Evolutionary conservation across 2,797 vertebrate genomes (phyloP).

Genomic region (Streptopelia turtur): DNA sequence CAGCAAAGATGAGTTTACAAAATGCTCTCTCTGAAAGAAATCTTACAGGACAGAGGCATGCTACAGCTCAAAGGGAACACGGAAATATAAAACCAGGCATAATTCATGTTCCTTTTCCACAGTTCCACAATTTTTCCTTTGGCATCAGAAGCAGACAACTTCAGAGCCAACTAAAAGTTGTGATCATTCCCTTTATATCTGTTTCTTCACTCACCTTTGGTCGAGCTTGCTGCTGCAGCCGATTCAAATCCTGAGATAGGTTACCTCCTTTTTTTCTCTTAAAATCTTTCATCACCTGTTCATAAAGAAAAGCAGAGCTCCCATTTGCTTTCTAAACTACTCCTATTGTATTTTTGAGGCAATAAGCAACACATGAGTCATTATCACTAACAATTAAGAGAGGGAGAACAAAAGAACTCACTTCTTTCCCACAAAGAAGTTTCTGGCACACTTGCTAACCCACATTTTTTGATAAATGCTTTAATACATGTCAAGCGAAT

Average conservation of each 20-base stretch:
- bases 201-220: neutral
- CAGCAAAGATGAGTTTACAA: constrained; percentile 7
- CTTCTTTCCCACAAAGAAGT: constrained; percentile 10
- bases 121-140: neutral
- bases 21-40: constrained; percentile 31
- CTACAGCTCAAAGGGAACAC: neutral
- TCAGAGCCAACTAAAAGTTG: neutral
- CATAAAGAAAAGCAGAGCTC: constrained; percentile 61
- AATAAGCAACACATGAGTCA: neutral
- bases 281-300: constrained; percentile 44
- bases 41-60: neutral
- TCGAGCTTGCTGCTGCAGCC: neutral
- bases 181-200: neutral
- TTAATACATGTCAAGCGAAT: neutral
- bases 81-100: neutral
- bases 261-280: neutral
- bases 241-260: neutral
- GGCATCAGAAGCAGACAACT: neutral
- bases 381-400: neutral
- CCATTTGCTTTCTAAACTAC: constrained; percentile 9
- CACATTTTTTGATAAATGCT: neutral
- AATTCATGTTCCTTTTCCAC: neutral
- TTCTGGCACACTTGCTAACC: neutral
- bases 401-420: constrained; percentile 22
- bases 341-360: neutral